Conservation (phyloP, 2,113 vertebrate genomes). For the Pavo muticus region DNA sequence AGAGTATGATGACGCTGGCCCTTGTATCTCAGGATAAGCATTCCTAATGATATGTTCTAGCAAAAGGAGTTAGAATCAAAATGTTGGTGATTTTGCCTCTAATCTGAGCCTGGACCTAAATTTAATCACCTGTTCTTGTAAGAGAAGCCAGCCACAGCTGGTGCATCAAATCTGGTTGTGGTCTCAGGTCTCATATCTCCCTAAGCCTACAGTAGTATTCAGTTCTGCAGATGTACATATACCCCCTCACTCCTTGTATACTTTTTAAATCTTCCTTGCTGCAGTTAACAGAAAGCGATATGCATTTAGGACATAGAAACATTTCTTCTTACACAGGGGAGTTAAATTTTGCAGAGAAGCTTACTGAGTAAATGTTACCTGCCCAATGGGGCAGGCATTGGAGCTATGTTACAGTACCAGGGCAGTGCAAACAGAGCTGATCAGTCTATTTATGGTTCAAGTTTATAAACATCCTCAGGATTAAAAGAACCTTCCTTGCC, state of each 20-base stretch:
- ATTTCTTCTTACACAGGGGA: background rate
- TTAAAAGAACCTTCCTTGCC: background rate
- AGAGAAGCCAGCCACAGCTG: background rate
- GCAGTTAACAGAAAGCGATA: background rate
- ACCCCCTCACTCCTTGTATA: background rate
- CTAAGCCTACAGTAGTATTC: background rate
- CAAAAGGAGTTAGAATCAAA: background rate
- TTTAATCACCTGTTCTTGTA: background rate
- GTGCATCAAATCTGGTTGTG: background rate
- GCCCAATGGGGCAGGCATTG: fast-evolving
- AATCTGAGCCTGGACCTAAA: background rate
- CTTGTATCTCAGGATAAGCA: background rate
- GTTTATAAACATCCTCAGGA: background rate
- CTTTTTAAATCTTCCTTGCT: background rate
- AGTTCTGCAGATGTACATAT: background rate
- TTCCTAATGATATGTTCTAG: background rate
- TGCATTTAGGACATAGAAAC: background rate
- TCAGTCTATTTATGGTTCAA: background rate
- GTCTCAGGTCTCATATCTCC: background rate
- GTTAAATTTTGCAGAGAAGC: background rate
- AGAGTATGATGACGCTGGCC: background rate
- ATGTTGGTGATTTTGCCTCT: background rate
- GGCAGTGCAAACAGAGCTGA: background rate
- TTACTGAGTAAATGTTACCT: background rate
- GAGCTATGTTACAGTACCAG: background rate